Evolutionary conservation across 2,888 invertebrate genomes (phyloP), one percentile per base, ranked within the genome.

Genomic region (Atrina japonica): DNA sequence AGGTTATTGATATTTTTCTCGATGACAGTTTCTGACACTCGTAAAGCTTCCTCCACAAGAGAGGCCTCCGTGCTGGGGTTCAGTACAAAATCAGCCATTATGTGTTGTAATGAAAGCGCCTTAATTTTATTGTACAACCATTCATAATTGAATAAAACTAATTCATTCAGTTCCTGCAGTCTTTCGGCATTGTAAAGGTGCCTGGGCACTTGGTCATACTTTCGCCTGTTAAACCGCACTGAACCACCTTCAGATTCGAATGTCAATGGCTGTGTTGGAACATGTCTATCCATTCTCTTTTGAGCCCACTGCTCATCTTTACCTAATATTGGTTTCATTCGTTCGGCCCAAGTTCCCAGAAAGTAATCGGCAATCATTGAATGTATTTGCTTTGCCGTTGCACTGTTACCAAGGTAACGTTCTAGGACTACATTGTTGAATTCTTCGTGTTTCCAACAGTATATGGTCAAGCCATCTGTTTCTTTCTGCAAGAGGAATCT

Each of bases 41-140:
- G 49, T 35, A 90, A 75, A 7, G 88, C 88, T 58, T 83, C 82
- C 66, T 85, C 86, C 6, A 90, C 86, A 2, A 90, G 76, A 0
- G 77, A 81, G 1, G 86, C 86, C 61, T 89, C 89, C 25, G 82
- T 80, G 9, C 87, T 78, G 0, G 88, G 87, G 59, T 86, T 86
- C 7, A 90, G 80, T 1, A 77, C 78, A 68, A 89, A 88, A 71
- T 90, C 90, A 3, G 78, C 80, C 67, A 90, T 76, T 27, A 88
- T 84, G 64, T 86, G 86, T 56, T 88, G 83, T 63, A 90, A 65
- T 0, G 89, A 88, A 21, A 90, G 72, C 0, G 89, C 88, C 66
- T 85, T 87, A 11, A 86, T 86, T 73, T 89, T 90, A 77, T 83
- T 86, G 78, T 88, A 87, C 53, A 90, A 70, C 89, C 89, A 90